Base-by-base conservation (phyloP, 2,888 invertebrate genomes). In the Lathronympha strigana region DNA sequence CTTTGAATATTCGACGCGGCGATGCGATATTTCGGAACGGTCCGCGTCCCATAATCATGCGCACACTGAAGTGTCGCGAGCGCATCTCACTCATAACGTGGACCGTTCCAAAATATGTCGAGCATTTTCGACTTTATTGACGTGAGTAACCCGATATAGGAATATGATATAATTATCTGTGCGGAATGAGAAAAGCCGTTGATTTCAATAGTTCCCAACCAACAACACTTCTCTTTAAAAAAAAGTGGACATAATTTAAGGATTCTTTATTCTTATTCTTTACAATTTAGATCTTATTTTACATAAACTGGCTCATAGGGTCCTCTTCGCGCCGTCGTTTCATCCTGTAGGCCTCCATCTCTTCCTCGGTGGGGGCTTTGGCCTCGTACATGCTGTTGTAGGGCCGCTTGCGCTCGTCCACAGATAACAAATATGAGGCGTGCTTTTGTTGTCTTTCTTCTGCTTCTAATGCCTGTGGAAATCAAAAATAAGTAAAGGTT, bases 331-430 rank as follows among this genome's bases (percentile, higher is more conserved):
- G 92, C 61, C 94, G 92, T 61, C 96, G 93, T 84, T 97, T 98
- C 92, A 97, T 95, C 80, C 96, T 95, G 90, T 96, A 99, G 0
- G 98, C 98, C 84, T 99, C 99, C 81, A 98, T 94, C 83, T 99
- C 98, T 70, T 97, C 97, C 67, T 97, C 97, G 0, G 97, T 96
- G 0, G 98, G 98, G 67, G 95, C 96, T 74, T 96, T 96, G 0
- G 95, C 95, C 75, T 96, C 95, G 69, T 93, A 95, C 95, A 97
- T 97, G 77, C 97, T 98, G 86, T 99, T 98, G 86, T 98, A 99
- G 0, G 97, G 95, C 2, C 99, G 93, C 77, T 98, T 98, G 15
- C 98, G 93, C 78, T 99, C 99, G 82, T 98, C 98, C 71, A 96
- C 84, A 1, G 94, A 93, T 64, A 96, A 81, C 1, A 96, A 79